Percentiles rank a stretch among this genome's conserved stretches.
phyloP scores from a whole-genome alignment of 2,797 vertebrate genomes.

The Lagocephalus sceleratus region DNA sequence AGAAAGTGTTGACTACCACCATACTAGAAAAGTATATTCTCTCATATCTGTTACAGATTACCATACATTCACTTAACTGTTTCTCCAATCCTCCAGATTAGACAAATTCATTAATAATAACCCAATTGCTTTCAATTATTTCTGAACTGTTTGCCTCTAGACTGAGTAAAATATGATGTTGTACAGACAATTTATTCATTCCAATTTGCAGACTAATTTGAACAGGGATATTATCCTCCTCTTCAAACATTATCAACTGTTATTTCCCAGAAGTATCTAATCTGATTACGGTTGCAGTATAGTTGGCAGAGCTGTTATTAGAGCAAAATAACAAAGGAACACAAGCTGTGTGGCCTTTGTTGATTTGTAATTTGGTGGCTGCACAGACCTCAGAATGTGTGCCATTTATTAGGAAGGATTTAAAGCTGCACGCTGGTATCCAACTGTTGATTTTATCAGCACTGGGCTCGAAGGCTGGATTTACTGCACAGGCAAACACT shows the following conservation, averaged over 20 bases:
- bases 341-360: constrained; percentile 50
- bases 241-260: constrained; percentile 70
- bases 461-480: neutral
- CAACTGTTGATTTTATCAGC: constrained; percentile 9
- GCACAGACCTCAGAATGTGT: constrained; percentile 2
- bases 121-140: constrained; percentile 68
- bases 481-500: neutral
- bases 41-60: constrained; percentile 23
- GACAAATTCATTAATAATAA: constrained; percentile 66
- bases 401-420: constrained; percentile 4
- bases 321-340: constrained; percentile 45
- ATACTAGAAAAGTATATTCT: neutral
- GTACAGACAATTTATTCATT: constrained; percentile 70
- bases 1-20: neutral
- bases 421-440: constrained; percentile 8
- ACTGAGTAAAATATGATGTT: constrained; percentile 59
- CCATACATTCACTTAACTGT: constrained; percentile 13
- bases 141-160: constrained; percentile 13
- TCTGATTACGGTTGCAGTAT: constrained; percentile 65
- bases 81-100: constrained; percentile 51
- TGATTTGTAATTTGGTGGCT: constrained; percentile 11
- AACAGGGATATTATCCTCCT: constrained; percentile 69
- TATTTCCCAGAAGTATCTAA: constrained; percentile 73
- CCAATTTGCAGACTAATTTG: constrained; percentile 71
- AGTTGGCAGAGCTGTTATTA: constrained; percentile 56